These are phyloP conservation scores for Fopius arisanus DNA, from an alignment of 1,140 invertebrate species.

Conservation along the genomic window DNA sequence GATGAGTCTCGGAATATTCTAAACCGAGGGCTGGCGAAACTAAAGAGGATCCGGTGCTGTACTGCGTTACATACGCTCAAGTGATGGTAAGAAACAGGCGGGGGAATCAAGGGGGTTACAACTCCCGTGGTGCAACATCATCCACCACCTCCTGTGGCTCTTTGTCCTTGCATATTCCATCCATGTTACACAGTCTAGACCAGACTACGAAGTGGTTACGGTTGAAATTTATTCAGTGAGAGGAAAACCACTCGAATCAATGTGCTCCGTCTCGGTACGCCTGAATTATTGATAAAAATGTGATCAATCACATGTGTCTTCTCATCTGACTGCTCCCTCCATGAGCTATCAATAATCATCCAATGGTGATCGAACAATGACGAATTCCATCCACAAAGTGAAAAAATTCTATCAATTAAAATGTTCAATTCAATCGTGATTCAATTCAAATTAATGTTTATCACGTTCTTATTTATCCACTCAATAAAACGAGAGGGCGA, in stretches of 20 bases:
- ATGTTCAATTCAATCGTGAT: neutral
- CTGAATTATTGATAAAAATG: neutral
- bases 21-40: conserved; percentile 26
- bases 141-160: conserved; percentile 43
- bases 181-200: conserved; percentile 11
- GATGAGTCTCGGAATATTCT: conserved; percentile 44
- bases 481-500: neutral
- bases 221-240: neutral
- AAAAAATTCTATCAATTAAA: neutral
- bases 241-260: neutral
- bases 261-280: neutral
- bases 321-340: too few species aligned
- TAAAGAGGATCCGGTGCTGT: conserved; percentile 5
- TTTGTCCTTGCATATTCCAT: conserved; percentile 46
- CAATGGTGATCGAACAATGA: too few species aligned
- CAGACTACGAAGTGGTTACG: conserved; percentile 22
- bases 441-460: neutral
- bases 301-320: too few species aligned
- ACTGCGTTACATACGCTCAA: neutral
- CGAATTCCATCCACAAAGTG: neutral
- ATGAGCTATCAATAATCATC: too few species aligned
- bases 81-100: neutral
- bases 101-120: conserved; percentile 31
- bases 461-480: neutral
- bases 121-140: conserved; percentile 46